Conservation (phyloP, 2,797 vertebrate species). For the Triplophysa bombifrons region DNA sequence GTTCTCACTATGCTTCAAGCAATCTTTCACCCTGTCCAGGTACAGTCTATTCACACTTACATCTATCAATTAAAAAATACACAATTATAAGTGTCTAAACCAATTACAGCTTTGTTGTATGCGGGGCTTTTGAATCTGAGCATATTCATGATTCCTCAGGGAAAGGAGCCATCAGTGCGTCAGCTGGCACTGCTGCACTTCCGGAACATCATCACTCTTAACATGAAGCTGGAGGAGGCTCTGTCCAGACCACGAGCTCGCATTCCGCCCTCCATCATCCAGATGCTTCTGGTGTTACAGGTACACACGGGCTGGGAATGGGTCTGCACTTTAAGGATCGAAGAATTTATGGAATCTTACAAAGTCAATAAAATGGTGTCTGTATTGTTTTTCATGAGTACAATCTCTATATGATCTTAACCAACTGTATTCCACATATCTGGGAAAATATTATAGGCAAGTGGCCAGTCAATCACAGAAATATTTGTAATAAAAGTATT, state of each 20-base stretch:
- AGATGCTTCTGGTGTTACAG: conserved; percentile 97
- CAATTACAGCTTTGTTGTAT: not conserved
- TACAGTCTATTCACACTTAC: conserved; percentile 55
- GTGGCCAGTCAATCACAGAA: too few relatives aligned
- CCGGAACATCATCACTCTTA: conserved; percentile 93
- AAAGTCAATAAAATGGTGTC: too few relatives aligned
- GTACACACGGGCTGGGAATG: conserved; percentile 65
- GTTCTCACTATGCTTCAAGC: conserved; percentile 96
- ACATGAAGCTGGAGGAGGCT: conserved; percentile 93
- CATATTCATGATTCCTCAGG: conserved; percentile 70
- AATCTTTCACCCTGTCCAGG: conserved; percentile 98
- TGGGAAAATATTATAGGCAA: not conserved
- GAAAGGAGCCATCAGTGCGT: conserved; percentile 94
- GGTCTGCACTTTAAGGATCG: not conserved
- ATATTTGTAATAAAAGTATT: too few relatives aligned
- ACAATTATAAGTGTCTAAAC: not conserved
- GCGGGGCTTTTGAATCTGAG: not conserved
- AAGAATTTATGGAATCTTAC: too few relatives aligned
- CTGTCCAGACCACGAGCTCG: conserved; percentile 90
- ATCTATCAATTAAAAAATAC: not conserved
- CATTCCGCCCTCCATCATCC: conserved; percentile 92
- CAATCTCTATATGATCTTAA: too few relatives aligned
- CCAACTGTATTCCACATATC: too few relatives aligned
- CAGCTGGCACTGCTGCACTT: conserved; percentile 95
- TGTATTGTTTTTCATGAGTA: too few relatives aligned